A percentile compares a stretch with the other conserved stretches of the same genome.
phyloP scores from a whole-genome alignment of 64 coral and sea anemone species.

The Pachyseris speciosa region DNA sequence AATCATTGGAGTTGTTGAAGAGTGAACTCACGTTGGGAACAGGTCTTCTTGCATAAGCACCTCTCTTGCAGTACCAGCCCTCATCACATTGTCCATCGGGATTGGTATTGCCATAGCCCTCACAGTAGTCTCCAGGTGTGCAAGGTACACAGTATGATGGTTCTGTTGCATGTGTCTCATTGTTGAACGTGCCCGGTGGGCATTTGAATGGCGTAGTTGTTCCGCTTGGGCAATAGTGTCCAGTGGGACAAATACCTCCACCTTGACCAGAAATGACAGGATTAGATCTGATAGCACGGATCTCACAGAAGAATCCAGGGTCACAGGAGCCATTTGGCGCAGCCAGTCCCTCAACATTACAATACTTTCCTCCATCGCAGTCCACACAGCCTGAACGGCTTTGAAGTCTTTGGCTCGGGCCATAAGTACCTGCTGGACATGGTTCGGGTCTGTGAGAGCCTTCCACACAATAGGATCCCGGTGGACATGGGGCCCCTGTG shows the following conservation, averaged over 20 bases:
- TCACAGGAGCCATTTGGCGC: slow-evolving; percentile 87
- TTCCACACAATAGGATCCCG: slow-evolving; percentile 76
- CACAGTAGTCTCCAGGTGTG: slow-evolving; percentile 89
- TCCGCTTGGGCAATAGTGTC: slow-evolving; percentile 79
- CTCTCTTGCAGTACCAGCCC: slow-evolving; percentile 91
- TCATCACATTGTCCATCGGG: slow-evolving; percentile 86
- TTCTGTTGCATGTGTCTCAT: slow-evolving; percentile 67
- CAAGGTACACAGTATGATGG: slow-evolving; percentile 83
- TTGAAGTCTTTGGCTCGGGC: slow-evolving; percentile 67
- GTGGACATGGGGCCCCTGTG: slow-evolving; percentile 84
- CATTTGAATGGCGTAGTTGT: slow-evolving; percentile 97
- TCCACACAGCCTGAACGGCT: slow-evolving; percentile 84
- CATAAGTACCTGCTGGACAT: slow-evolving; percentile 88
- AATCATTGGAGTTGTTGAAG: slow-evolving; percentile 88
- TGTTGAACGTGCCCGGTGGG: slow-evolving; percentile 95
- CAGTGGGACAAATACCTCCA: slow-evolving; percentile 90
- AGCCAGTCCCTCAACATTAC: slow-evolving; percentile 74
- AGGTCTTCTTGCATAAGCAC: slow-evolving; percentile 82
- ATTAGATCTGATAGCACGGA: slow-evolving; percentile 80
- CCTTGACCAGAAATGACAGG: slow-evolving; percentile 65
- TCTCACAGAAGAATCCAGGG: slow-evolving; percentile 83
- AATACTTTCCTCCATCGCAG: slow-evolving; percentile 93
- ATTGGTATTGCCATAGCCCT: slow-evolving; percentile 74
- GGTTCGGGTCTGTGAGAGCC: slow-evolving; percentile 80
- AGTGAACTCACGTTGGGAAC: slow-evolving; percentile 28